Base-by-base conservation (phyloP, 2,888 invertebrate species). In the Agrotis segetum region DNA sequence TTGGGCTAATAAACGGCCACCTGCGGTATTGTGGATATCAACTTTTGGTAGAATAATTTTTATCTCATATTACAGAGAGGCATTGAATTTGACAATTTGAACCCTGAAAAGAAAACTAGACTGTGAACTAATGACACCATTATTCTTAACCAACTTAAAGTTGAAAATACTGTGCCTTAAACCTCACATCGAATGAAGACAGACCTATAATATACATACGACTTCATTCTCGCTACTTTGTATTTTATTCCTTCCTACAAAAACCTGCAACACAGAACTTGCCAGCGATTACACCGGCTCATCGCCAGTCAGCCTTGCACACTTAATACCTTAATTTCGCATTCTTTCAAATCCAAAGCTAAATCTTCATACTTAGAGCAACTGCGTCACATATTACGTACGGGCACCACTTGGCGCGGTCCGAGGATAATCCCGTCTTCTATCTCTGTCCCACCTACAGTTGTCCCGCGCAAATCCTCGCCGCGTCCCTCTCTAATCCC, bases 401-500 rank as follows among this genome's bases (percentile, higher is more conserved):
- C 77, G 63, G 73, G 72, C 87, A 91, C 89, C 90, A 93, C 92
- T 94, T 92, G 92, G 90, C 90, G 92, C 90, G 91, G 92, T 91
- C 94, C 92, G 92, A 85, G 90, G 96, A 96, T 96, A 96, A 96
- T 96, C 96, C 95, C 91, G 72, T 91, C 77, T 84, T 86, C 87
- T 81, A 79, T 95, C 95, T 83, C 92, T 67, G 90, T 96, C 91
- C 62, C 89, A 90, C 96, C 77, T 88, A 79, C 79, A 83, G 86
- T 85, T 87, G 88, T 86, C 85, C 85, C 87, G 89, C 88, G 94
- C 95, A 96, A 95, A 96, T 96, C 96, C 95, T 93, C 90, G 86
- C 83, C 85, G 81, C 90, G 88, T 94, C 94, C 92, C 91, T 72
- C 90, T 96, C 96, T 96, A 96, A 96, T 96, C 96, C 96, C 96